Conservation (phyloP, 2,113 vertebrate genomes). For the Trogon surrucura region DNA sequence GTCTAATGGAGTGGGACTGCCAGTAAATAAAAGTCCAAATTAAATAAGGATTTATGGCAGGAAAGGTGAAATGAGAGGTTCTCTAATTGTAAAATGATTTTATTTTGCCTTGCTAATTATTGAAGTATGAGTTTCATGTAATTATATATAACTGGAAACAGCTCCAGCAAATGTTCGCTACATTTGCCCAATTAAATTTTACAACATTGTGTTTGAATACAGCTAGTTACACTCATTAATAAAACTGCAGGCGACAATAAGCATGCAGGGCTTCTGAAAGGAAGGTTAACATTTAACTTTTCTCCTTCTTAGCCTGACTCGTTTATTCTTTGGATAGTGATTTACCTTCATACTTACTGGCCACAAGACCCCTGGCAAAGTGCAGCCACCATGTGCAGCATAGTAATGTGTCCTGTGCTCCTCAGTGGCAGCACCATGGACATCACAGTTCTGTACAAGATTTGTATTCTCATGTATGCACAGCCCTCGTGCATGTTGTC, state of each 20-base stretch:
- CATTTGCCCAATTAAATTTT: neutral
- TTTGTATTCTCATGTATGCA: accelerated
- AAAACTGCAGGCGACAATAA: constrained; percentile 1
- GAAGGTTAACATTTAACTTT: neutral
- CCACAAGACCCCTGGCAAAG: accelerated
- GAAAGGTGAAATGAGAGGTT: constrained; percentile 33
- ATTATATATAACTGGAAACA: constrained; percentile 48
- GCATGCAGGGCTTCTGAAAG: neutral
- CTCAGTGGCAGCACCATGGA: neutral
- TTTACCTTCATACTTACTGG: neutral
- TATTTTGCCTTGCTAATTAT: constrained; percentile 40
- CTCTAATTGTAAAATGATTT: constrained; percentile 50
- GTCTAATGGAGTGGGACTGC: neutral
- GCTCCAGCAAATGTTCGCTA: neutral
- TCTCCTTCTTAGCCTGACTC: neutral
- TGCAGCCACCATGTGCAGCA: neutral
- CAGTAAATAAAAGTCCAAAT: constrained; percentile 13
- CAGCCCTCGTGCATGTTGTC: accelerated
- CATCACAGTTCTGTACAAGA: neutral
- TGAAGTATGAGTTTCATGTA: constrained; percentile 32
- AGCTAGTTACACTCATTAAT: neutral
- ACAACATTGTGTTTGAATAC: neutral
- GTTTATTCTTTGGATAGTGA: neutral
- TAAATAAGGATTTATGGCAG: constrained; percentile 9
- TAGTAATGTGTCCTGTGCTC: neutral